Conservation (phyloP, 2,113 vertebrate genomes). For the Paedocypris sp. region DNA sequence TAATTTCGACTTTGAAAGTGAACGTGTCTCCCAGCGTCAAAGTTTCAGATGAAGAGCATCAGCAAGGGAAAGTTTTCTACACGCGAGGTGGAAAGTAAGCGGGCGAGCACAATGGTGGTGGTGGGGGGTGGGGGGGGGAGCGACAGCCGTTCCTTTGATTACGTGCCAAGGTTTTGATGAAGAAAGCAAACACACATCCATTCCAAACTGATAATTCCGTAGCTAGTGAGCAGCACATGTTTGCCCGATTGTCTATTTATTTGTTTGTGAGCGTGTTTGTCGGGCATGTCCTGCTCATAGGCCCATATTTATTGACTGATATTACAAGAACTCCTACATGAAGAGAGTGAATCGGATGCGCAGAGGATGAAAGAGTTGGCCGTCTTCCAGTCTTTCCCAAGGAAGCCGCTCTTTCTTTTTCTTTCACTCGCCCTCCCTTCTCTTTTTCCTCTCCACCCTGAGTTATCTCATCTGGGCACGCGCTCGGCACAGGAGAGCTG, state of each 20-base stretch:
- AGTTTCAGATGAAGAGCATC: constrained; percentile 36
- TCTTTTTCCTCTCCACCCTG: constrained; percentile 29
- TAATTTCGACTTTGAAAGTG: constrained; percentile 59
- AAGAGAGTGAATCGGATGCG: constrained; percentile 49
- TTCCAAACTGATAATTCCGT: constrained; percentile 54
- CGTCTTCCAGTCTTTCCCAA: constrained; percentile 46
- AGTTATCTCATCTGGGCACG: constrained; percentile 70
- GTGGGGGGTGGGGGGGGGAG: background rate
- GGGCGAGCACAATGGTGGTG: too few relatives aligned
- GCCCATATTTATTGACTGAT: constrained; percentile 56
- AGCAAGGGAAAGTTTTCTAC: constrained; percentile 7
- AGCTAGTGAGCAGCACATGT: constrained; percentile 20
- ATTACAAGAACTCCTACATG: constrained; percentile 57
- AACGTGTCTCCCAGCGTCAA: constrained; percentile 44
- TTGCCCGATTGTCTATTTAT: constrained; percentile 20
- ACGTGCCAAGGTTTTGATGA: constrained; percentile 64
- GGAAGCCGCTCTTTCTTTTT: constrained; percentile 36
- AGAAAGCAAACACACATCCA: constrained; percentile 57
- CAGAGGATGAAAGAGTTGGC: constrained; percentile 60
- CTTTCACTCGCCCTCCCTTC: constrained; percentile 35
- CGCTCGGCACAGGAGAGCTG: constrained; percentile 48
- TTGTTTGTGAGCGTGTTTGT: constrained; percentile 40
- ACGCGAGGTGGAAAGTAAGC: background rate
- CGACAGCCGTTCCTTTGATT: constrained; percentile 60
- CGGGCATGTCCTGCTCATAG: constrained; percentile 31